phyloP scores from a whole-genome alignment of 2,888 invertebrate species.

The Meloe dianella region DNA sequence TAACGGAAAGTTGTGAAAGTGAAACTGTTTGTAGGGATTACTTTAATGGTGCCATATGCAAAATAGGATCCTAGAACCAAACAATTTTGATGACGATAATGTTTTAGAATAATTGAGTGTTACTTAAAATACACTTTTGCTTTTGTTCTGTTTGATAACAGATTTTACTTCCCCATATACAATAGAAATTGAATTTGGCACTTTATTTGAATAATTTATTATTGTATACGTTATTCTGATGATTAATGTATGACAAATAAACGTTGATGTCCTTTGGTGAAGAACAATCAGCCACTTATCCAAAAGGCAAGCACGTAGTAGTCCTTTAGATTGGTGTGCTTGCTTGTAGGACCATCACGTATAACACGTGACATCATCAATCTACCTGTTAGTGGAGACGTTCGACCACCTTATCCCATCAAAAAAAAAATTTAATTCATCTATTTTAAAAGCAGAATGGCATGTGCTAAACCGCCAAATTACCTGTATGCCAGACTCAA shows the following conservation, averaged over 20 bases:
- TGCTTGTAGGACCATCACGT: constrained; percentile 53
- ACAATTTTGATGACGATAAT: neutral
- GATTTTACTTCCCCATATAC: neutral
- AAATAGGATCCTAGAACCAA: neutral
- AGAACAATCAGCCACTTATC: constrained; percentile 44
- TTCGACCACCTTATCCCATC: constrained; percentile 22
- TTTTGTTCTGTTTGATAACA: neutral
- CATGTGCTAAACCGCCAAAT: constrained; percentile 20
- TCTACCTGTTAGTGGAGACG: constrained; percentile 41
- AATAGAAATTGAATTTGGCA: too few species aligned
- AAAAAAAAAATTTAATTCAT: constrained; percentile 41
- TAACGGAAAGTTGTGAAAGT: neutral
- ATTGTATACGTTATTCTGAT: neutral
- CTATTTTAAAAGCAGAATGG: constrained; percentile 16
- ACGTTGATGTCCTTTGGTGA: constrained; percentile 21
- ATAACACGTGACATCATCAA: constrained; percentile 50
- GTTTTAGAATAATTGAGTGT: constrained; percentile 3
- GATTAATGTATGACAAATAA: constrained; percentile 37
- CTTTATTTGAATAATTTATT: too few species aligned
- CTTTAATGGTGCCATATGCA: constrained; percentile 10
- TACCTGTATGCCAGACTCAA: constrained; percentile 23
- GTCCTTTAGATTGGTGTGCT: constrained; percentile 48
- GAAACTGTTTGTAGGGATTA: neutral
- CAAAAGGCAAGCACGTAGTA: constrained; percentile 47
- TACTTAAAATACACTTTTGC: neutral